Conservation (phyloP, 2,113 vertebrate species). For the Oryzias celebensis region DNA sequence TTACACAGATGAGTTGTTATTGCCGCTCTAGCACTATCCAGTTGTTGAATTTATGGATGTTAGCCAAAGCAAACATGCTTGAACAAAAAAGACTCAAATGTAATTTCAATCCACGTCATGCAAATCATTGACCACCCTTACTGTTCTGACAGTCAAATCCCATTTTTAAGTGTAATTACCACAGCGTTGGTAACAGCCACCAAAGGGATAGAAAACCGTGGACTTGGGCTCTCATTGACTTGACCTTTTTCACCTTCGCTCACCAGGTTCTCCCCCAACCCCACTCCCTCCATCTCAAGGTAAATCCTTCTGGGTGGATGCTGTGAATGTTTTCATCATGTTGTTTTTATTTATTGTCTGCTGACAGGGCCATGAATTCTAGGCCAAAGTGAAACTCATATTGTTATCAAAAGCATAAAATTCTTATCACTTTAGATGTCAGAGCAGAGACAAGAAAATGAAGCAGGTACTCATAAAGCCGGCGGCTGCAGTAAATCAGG, state of each 20-base stretch:
- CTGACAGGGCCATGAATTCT: constrained; percentile 74
- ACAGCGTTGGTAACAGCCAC: constrained; percentile 40
- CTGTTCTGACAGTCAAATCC: too few species aligned
- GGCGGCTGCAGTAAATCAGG: constrained; percentile 68
- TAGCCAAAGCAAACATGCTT: too few species aligned
- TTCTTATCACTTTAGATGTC: constrained; percentile 81
- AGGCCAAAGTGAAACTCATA: constrained; percentile 78
- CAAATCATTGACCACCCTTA: too few species aligned
- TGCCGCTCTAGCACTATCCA: too few species aligned
- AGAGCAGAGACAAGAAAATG: constrained; percentile 74
- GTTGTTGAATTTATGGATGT: too few species aligned
- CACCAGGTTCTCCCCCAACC: constrained; percentile 2
- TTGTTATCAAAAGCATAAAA: constrained; percentile 82
- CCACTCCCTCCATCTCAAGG: constrained; percentile 23
- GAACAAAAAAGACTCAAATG: too few species aligned
- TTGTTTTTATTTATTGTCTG: constrained; percentile 69
- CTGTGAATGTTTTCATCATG: constrained; percentile 32
- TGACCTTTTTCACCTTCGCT: constrained; percentile 50
- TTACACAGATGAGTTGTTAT: too few species aligned
- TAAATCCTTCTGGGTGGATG: constrained; percentile 55
- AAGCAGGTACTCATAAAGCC: constrained; percentile 81
- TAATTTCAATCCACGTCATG: too few species aligned
- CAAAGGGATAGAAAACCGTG: constrained; percentile 21
- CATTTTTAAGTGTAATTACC: too few species aligned
- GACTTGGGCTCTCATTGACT: constrained; percentile 41